phyloP scores from a whole-genome alignment of 2,113 vertebrate species.

The Phylloscopus whistleri region DNA sequence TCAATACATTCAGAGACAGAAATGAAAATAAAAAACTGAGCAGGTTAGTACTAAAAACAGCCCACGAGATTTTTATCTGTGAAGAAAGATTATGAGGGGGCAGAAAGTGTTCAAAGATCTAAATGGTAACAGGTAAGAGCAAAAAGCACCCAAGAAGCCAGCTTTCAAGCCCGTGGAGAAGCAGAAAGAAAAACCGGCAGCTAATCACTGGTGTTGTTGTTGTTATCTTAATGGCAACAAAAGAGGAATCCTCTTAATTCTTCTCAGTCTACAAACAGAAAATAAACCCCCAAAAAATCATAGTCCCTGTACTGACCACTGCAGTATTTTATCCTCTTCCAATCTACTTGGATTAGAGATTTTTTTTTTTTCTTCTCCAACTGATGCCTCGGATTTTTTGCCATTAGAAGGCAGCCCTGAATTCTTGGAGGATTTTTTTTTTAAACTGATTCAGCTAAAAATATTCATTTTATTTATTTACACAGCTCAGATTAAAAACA shows the following conservation, averaged over 20 bases:
- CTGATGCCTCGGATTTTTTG: not conserved
- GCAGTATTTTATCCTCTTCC: not conserved
- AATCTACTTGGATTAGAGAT: not conserved
- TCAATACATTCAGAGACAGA: constrained; percentile 35
- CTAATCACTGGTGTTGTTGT: not conserved
- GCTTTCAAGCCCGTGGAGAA: not conserved
- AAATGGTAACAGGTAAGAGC: not conserved
- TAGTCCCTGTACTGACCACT: not conserved
- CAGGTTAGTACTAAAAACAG: constrained; percentile 49
- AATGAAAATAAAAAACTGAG: constrained; percentile 10
- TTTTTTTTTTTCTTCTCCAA: not conserved
- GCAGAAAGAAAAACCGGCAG: not conserved
- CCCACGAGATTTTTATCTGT: constrained; percentile 9
- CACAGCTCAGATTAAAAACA: not conserved
- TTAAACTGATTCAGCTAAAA: not conserved
- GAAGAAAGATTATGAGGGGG: constrained; percentile 39
- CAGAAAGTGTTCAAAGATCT: not conserved
- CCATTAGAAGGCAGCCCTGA: not conserved
- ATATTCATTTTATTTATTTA: constrained; percentile 26
- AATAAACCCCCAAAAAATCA: not conserved
- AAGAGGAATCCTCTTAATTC: not conserved
- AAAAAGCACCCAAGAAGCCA: constrained; percentile 16
- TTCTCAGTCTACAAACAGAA: not conserved
- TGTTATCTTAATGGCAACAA: not conserved
- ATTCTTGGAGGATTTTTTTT: not conserved